Base-by-base conservation (phyloP, 1,140 invertebrate species). In the Trichoplusia ni region DNA sequence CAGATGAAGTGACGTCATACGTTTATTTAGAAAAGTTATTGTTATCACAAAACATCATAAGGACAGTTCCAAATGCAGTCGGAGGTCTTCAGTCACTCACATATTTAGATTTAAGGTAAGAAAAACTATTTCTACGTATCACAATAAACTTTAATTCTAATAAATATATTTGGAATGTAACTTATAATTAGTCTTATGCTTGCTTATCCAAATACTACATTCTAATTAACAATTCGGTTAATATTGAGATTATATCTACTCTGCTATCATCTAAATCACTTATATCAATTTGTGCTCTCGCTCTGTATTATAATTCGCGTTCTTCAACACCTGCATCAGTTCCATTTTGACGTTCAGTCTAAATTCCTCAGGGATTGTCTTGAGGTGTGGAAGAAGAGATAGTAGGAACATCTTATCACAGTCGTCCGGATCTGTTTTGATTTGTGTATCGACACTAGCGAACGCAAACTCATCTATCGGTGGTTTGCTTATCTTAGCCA, bases 1-100 rank as follows among this genome's bases (percentile, higher is more conserved):
- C 97, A 44, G 93, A 94, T 81, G 97, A 98, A 92, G 91, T 98
- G 31, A 97, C 96, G 38, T 93, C 94, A 47, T 98, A 96, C 86
- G 90, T 93, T 68, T 97, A 95, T 84, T 92, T 98, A 80, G 97
- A 98, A 91, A 95, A 94, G 77, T 91, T 98, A 64, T 93, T 96
- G 73, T 93, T 97, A 62, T 97, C 98, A 90, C 96, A 98, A 91
- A 98, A 98, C 92, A 93, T 95, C 38, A 97, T 98, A 75, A 93
- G 95, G 84, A 94, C 92, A 73, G 94, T 98, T 75, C 97, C 97
- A 58, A 95, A 97, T 72, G 94, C 94, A 7, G 93, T 98, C 37
- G 93, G 94, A 46, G 94, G 94, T 81, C 92, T 98, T 19, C 96
- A 97, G 81, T 96, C 95, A 44, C 92, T 98, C 14, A 96, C 94